phyloP scores from a whole-genome alignment of 2,888 invertebrate genomes.

The Buathra laborator region DNA sequence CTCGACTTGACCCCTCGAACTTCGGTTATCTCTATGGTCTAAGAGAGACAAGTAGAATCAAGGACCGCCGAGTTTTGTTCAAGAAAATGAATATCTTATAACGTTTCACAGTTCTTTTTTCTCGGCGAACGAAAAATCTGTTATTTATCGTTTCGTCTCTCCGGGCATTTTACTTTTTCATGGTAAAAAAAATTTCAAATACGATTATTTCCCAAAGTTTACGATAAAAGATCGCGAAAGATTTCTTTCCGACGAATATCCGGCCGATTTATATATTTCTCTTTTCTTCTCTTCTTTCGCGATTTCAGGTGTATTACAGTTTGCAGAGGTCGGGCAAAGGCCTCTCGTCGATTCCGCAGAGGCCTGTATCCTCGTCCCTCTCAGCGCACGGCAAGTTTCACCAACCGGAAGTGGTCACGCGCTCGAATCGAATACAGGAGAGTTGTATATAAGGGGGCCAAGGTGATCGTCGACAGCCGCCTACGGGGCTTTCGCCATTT shows the following conservation, averaged over 20 bases:
- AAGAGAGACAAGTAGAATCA: conserved; percentile 15
- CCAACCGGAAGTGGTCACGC: conserved; percentile 94
- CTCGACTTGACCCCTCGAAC: conserved; percentile 72
- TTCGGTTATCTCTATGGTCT: conserved; percentile 36
- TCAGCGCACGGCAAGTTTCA: conserved; percentile 90
- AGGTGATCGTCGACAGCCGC: conserved; percentile 27
- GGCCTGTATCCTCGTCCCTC: conserved; percentile 90
- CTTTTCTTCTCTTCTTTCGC: conserved; percentile 60
- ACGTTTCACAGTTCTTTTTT: conserved; percentile 12
- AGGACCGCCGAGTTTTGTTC: conserved; percentile 39
- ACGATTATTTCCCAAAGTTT: not conserved
- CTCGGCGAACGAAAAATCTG: no score
- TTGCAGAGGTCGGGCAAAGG: conserved; percentile 90
- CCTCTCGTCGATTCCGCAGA: conserved; percentile 87
- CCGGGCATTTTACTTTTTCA: no score
- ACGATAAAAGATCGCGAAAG: not conserved
- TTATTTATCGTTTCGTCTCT: no score
- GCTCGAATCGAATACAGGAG: conserved; percentile 95
- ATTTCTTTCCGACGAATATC: not conserved
- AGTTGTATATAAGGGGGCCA: conserved; percentile 92
- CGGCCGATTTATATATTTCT: not conserved
- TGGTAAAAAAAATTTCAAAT: not conserved
- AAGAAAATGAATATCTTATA: conserved; percentile 62
- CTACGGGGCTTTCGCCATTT: conserved; percentile 39
- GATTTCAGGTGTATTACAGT: conserved; percentile 92